Percentiles rank a stretch among this genome's conserved stretches.
These are phyloP conservation scores for Petrophora chlorosata DNA, from an alignment of 2,888 invertebrate genomes.

Conservation along the genomic window DNA sequence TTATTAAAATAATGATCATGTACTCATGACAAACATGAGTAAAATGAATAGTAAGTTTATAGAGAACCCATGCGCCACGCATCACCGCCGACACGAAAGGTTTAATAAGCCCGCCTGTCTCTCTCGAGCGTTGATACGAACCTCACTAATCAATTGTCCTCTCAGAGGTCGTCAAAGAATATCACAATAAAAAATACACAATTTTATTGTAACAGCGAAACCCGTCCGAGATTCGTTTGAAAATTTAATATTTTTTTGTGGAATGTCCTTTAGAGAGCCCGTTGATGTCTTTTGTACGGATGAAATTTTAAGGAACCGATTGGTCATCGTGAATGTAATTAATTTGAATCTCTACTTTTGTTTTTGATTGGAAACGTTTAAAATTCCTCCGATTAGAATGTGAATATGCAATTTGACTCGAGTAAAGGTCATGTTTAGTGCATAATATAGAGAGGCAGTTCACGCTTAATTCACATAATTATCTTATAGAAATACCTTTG, in stretches of 20 bases:
- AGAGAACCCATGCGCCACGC: neutral
- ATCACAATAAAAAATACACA: conserved; percentile 43
- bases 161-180: conserved; percentile 51
- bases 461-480: neutral
- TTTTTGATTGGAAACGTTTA: conserved; percentile 25
- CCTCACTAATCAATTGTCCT: conserved; percentile 64
- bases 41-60: neutral
- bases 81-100: neutral
- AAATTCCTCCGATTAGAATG: conserved; percentile 17
- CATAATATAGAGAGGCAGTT: neutral
- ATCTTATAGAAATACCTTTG: too few species aligned
- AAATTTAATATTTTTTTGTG: conserved; percentile 48
- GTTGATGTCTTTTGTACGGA: conserved; percentile 33
- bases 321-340: conserved; percentile 28
- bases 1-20: too few species aligned
- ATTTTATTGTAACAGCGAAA: conserved; percentile 40
- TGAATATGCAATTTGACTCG: conserved; percentile 14
- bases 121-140: conserved; percentile 44
- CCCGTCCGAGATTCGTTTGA: conserved; percentile 44
- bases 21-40: too few species aligned
- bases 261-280: conserved; percentile 37
- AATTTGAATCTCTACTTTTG: conserved; percentile 16
- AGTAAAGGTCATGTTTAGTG: conserved; percentile 6
- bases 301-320: conserved; percentile 20
- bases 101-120: conserved; percentile 52